Conservation (phyloP, 2,888 invertebrate genomes). For the Trimorus sp. region DNA sequence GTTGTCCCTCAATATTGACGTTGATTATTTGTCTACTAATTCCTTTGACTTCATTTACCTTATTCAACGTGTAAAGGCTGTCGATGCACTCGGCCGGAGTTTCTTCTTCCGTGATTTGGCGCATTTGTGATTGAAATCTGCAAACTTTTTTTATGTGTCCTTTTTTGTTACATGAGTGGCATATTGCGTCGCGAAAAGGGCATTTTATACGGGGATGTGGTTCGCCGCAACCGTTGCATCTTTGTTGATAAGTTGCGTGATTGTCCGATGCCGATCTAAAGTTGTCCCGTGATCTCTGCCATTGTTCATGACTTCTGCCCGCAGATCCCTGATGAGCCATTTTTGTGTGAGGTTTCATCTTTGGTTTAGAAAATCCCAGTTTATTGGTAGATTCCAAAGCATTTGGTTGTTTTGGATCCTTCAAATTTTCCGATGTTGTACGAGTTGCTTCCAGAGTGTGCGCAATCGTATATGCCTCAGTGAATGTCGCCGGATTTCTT, state of each 20-base stretch:
- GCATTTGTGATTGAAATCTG: neutral
- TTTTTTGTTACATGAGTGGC: neutral
- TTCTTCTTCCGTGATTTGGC: neutral
- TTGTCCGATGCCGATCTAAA: no score
- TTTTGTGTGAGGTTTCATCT: neutral
- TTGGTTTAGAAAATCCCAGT: constrained; percentile 6
- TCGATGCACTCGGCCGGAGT: neutral
- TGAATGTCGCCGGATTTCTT: constrained; percentile 33
- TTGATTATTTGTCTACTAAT: no score
- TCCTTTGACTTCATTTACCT: neutral
- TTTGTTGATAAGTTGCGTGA: neutral
- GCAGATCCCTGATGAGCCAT: neutral
- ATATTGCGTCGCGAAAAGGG: constrained; percentile 1
- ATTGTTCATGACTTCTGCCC: no score
- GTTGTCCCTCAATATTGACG: no score
- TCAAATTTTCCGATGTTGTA: constrained; percentile 12
- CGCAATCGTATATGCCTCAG: constrained; percentile 39
- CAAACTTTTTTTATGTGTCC: neutral
- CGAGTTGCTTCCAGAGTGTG: constrained; percentile 36
- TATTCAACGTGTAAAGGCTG: neutral
- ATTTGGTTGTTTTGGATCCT: neutral
- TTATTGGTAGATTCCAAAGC: neutral
- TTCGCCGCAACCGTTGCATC: neutral
- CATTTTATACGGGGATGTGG: constrained; percentile 3
- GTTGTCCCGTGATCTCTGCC: no score